phyloP scores from a whole-genome alignment of 2,113 vertebrate species.

The Galeopterus variegatus region DNA sequence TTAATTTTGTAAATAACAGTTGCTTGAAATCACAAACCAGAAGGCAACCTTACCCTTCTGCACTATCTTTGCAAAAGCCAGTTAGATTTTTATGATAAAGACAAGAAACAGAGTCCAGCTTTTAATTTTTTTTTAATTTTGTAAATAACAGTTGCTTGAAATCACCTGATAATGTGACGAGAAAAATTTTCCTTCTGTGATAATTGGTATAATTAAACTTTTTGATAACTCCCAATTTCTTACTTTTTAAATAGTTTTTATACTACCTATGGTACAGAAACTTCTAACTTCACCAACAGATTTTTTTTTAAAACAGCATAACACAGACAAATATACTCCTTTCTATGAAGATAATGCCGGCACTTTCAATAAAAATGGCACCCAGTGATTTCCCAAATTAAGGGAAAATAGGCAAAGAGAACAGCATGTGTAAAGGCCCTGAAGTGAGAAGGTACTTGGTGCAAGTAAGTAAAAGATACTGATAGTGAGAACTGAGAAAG shows the following conservation, averaged over 20 bases:
- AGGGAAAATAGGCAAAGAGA: background rate
- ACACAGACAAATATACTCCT: constrained; percentile 19
- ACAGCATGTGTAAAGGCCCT: background rate
- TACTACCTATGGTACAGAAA: constrained; percentile 50
- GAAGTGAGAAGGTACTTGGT: background rate
- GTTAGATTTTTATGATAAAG: constrained; percentile 10
- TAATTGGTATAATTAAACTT: constrained; percentile 39
- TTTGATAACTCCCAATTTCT: constrained; percentile 33
- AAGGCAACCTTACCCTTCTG: no score
- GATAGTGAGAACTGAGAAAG: background rate
- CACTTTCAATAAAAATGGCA: constrained; percentile 38
- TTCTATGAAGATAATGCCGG: constrained; percentile 17
- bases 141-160: constrained; percentile 54
- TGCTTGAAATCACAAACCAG: constrained; percentile 46
- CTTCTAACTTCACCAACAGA: background rate
- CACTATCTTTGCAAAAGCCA: background rate
- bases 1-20: constrained; percentile 39
- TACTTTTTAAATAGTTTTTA: constrained; percentile 28
- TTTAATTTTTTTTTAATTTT: constrained; percentile 24
- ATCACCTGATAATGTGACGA: background rate
- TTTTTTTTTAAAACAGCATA: constrained; percentile 28
- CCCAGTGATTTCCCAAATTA: background rate
- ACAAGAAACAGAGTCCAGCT: background rate
- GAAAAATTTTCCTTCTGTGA: background rate
- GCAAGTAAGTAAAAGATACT: background rate